Conservation (phyloP, 1,140 invertebrate genomes). For the Mylabris phalerata region DNA sequence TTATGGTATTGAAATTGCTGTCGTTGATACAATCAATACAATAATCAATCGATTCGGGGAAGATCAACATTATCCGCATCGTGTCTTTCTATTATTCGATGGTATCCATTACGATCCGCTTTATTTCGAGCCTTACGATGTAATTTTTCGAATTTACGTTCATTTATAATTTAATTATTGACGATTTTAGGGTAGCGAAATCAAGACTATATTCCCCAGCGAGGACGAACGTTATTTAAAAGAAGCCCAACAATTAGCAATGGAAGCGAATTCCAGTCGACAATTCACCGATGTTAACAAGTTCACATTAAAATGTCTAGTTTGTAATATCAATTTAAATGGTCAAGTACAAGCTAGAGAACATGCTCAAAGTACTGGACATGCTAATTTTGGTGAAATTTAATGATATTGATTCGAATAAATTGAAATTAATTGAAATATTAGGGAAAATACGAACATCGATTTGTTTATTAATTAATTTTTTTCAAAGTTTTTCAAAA, state of each 20-base stretch:
- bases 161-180: slow-evolving; percentile 1
- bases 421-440: no score
- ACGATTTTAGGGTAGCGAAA: slow-evolving; percentile 52
- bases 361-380: slow-evolving; percentile 79
- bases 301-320: slow-evolving; percentile 75
- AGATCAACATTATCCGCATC: slow-evolving; percentile 74
- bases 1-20: slow-evolving; percentile 88
- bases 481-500: no score
- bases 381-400: slow-evolving; percentile 83
- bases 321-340: slow-evolving; percentile 65
- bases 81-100: slow-evolving; percentile 90
- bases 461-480: no score
- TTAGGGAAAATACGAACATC: no score
- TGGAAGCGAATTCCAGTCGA: slow-evolving; percentile 77
- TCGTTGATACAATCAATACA: slow-evolving; percentile 84
- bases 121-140: slow-evolving; percentile 68
- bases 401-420: slow-evolving; percentile 33
- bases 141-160: slow-evolving; percentile 22
- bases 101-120: slow-evolving; percentile 95
- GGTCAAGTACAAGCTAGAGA: slow-evolving; percentile 73
- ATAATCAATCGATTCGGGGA: slow-evolving; percentile 92
- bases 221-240: slow-evolving; percentile 64
- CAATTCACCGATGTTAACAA: slow-evolving; percentile 86
- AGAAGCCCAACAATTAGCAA: slow-evolving; percentile 76
- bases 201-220: slow-evolving; percentile 73